These are phyloP conservation scores for Metalampra italica DNA, from an alignment of 2,888 invertebrate species.

Conservation along the genomic window DNA sequence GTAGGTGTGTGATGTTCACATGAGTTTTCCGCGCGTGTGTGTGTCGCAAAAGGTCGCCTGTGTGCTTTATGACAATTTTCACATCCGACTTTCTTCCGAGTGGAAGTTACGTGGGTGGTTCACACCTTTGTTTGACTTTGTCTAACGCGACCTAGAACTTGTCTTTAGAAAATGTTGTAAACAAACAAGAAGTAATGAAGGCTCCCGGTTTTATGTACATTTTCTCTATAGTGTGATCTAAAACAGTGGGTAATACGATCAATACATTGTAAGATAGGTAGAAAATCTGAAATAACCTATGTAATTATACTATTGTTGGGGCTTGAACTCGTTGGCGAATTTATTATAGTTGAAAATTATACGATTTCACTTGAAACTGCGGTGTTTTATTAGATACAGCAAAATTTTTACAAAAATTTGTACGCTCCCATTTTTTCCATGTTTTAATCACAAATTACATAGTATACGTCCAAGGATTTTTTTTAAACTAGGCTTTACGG, in stretches of 20 bases:
- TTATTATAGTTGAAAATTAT: too few relatives aligned
- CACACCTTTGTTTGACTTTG: conserved; percentile 64
- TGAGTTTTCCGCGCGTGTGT: conserved; percentile 6
- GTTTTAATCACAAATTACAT: too few relatives aligned
- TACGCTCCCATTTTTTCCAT: too few relatives aligned
- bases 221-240: background rate
- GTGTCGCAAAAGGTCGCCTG: conserved; percentile 51
- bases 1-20: background rate
- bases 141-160: conserved; percentile 38
- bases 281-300: too few relatives aligned
- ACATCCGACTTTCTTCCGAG: conserved; percentile 75
- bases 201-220: background rate
- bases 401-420: too few relatives aligned
- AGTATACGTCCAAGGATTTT: too few relatives aligned
- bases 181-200: background rate
- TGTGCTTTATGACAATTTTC: conserved; percentile 71
- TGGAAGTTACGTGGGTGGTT: conserved; percentile 29
- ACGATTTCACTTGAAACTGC: too few relatives aligned
- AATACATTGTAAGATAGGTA: too few relatives aligned
- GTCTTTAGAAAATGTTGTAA: conserved; percentile 33
- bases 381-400: too few relatives aligned
- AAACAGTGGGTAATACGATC: background rate
- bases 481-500: too few relatives aligned
- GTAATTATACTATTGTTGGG: too few relatives aligned
- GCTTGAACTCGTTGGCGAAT: too few relatives aligned